phyloP scores from a whole-genome alignment of 2,888 invertebrate species.

The Tuta absoluta region DNA sequence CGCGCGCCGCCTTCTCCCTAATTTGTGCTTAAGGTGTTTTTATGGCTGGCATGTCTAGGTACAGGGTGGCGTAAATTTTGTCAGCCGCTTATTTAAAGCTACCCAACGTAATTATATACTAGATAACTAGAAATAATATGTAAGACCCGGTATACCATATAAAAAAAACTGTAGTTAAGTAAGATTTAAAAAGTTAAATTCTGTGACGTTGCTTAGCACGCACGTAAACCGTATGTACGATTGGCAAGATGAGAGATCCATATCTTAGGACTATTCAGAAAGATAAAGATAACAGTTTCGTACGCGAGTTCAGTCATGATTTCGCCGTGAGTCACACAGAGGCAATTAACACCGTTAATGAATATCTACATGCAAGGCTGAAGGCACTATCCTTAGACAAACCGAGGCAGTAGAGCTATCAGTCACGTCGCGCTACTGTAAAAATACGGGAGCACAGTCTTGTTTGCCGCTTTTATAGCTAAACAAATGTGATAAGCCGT shows the following conservation, averaged over 20 bases:
- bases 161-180: too few species aligned
- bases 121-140: too few species aligned
- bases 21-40: too few species aligned
- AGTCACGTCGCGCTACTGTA: conserved; percentile 50
- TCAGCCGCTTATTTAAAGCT: too few species aligned
- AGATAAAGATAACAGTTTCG: background rate
- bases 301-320: conserved; percentile 11
- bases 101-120: too few species aligned
- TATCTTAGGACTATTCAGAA: background rate
- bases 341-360: conserved; percentile 46
- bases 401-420: conserved; percentile 41
- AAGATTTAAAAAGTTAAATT: too few species aligned
- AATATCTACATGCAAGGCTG: conserved; percentile 31
- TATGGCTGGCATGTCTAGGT: too few species aligned
- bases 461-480: conserved; percentile 41
- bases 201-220: background rate
- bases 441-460: background rate
- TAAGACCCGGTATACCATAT: too few species aligned
- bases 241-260: background rate
- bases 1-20: too few species aligned
- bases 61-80: too few species aligned
- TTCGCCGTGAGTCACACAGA: conserved; percentile 41
- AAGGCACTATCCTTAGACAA: background rate
- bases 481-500: conserved; percentile 45
- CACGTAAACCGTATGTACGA: background rate